Conservation (phyloP, 1,140 invertebrate species). For the Leptinotarsa texana region DNA sequence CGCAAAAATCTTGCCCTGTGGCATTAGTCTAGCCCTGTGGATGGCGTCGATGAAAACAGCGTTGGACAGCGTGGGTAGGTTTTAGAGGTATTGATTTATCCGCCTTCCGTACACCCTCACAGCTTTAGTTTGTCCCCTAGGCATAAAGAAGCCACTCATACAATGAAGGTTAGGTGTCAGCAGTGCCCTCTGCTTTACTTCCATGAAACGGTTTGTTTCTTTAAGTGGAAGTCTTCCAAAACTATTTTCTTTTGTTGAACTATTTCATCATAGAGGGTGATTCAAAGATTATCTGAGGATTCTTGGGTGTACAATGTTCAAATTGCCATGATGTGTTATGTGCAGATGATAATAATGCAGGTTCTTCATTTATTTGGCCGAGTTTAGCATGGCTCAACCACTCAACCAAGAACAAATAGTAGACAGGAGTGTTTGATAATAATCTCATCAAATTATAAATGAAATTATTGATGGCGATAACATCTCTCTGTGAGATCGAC, state of each 20-base stretch:
- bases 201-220: slow-evolving; percentile 8
- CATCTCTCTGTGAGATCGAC: too few species aligned
- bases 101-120: background rate
- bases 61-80: background rate
- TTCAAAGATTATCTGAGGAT: background rate
- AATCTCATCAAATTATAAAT: too few species aligned
- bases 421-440: too few species aligned
- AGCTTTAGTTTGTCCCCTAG: slow-evolving; percentile 2
- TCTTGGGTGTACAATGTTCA: too few species aligned
- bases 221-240: background rate
- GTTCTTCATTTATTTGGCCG: too few species aligned
- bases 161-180: slow-evolving; percentile 5
- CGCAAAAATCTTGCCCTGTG: background rate
- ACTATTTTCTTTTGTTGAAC: background rate
- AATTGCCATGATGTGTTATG: too few species aligned
- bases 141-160: slow-evolving; percentile 2
- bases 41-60: background rate
- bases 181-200: background rate
- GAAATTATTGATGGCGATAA: too few species aligned
- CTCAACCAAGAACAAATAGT: too few species aligned
- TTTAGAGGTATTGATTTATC: slow-evolving; percentile 3
- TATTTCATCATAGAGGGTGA: background rate
- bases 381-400: too few species aligned
- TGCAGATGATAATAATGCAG: too few species aligned
- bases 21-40: background rate